Percentiles rank a stretch among this genome's conserved stretches.
These are phyloP conservation scores for Virgularia gustaviana DNA, from an alignment of 92 coral and sea anemone genomes.

Conservation along the genomic window DNA sequence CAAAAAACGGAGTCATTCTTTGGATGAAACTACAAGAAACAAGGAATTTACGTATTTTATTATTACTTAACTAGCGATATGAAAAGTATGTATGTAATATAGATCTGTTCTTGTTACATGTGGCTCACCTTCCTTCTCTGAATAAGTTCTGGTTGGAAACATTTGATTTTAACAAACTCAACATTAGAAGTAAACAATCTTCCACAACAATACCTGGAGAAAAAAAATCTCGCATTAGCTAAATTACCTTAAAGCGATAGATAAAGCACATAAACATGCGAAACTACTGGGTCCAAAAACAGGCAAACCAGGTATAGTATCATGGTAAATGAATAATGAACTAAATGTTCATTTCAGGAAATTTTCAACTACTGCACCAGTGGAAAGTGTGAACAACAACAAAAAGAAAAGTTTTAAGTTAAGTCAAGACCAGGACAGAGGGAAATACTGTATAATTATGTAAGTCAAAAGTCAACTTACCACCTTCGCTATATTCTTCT, in stretches of 20 bases:
- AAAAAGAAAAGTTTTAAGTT: not conserved
- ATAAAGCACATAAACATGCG: no score
- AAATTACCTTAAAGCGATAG: no score
- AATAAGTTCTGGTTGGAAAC: constrained; percentile 98
- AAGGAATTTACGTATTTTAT: not conserved
- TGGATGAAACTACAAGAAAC: constrained; percentile 70
- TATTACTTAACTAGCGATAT: not conserved
- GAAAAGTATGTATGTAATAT: not conserved
- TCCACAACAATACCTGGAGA: constrained; percentile 87
- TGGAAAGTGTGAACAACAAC: not conserved
- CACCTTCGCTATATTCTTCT: constrained; percentile 96
- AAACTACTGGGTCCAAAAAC: no score
- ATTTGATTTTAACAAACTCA: constrained; percentile 74
- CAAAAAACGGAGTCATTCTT: constrained; percentile 90
- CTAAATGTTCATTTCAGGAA: not conserved
- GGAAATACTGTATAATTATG: not conserved
- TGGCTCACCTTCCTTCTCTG: constrained; percentile 90
- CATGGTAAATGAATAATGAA: not conserved
- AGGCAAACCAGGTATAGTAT: no score
- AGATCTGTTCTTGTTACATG: not conserved
- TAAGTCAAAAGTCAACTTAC: constrained; percentile 25
- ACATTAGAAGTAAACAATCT: constrained; percentile 85
- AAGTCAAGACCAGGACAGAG: not conserved
- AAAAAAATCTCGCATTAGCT: no score
- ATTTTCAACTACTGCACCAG: not conserved